Evolutionary conservation across 2,113 vertebrate genomes (phyloP).

Genomic region (Sceloporus undulatus): DNA sequence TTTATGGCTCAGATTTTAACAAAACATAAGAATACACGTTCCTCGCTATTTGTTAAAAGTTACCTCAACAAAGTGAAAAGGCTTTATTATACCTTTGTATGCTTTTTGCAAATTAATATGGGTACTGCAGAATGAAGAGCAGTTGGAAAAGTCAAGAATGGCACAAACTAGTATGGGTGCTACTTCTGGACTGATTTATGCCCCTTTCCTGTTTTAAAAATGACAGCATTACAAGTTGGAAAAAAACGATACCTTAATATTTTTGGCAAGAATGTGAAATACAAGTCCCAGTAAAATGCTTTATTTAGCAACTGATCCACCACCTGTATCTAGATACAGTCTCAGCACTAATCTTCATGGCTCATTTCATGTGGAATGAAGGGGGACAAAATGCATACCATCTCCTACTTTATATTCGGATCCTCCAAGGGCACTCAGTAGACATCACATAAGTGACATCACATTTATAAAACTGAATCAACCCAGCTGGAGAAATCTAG

Average conservation of each 20-base stretch:
- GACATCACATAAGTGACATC: neutral
- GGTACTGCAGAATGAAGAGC: neutral
- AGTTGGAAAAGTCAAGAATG: neutral
- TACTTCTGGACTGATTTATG: conserved; percentile 4
- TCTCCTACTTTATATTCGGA: conserved; percentile 46
- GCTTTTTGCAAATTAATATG: neutral
- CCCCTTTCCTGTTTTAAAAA: conserved; percentile 45
- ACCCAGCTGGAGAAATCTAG: neutral
- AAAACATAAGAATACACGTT: neutral
- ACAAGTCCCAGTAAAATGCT: conserved; percentile 47
- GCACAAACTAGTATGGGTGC: neutral
- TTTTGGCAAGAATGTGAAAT: conserved; percentile 71
- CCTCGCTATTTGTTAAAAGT: neutral
- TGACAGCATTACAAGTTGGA: conserved; percentile 38
- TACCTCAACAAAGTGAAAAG: neutral
- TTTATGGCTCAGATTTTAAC: neutral
- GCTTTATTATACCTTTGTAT: neutral
- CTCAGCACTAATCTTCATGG: conserved; percentile 48
- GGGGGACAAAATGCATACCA: conserved; percentile 36
- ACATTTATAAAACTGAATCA: conserved; percentile 6
- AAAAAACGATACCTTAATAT: conserved; percentile 55
- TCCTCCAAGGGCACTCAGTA: conserved; percentile 13
- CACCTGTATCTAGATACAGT: conserved; percentile 56
- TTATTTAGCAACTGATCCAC: conserved; percentile 44
- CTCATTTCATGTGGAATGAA: conserved; percentile 59